phyloP scores from a whole-genome alignment of 2,113 vertebrate species.

The Podiceps cristatus region DNA sequence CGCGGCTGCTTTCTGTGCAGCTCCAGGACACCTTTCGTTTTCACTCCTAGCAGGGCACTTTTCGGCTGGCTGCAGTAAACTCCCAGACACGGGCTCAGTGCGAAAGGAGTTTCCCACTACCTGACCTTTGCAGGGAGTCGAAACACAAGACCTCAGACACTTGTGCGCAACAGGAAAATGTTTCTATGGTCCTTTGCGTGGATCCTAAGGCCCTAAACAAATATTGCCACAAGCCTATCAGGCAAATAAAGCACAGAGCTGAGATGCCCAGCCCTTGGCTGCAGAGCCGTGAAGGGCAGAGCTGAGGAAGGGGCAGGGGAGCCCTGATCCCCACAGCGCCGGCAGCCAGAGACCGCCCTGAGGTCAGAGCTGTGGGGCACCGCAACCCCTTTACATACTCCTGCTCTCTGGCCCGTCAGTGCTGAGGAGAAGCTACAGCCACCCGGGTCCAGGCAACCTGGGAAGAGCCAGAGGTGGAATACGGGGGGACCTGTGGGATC shows the following conservation, averaged over 20 bases:
- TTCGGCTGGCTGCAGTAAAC: background rate
- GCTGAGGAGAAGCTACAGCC: background rate
- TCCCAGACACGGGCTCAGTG: background rate
- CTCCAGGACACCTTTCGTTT: background rate
- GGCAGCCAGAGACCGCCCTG: background rate
- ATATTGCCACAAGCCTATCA: background rate
- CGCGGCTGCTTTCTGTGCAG: background rate
- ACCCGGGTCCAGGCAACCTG: rapidly evolving
- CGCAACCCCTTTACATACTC: rapidly evolving
- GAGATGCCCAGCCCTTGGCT: background rate
- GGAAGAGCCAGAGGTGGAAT: background rate
- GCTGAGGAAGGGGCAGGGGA: background rate
- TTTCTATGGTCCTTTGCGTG: background rate
- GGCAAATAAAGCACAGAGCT: background rate
- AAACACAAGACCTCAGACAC: background rate
- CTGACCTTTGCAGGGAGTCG: background rate
- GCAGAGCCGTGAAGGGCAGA: background rate
- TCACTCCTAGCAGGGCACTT: background rate
- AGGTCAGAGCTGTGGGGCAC: rapidly evolving
- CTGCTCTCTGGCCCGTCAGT: rapidly evolving
- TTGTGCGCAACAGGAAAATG: background rate
- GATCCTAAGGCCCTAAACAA: background rate
- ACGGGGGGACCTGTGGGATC: rapidly evolving
- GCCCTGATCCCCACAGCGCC: background rate
- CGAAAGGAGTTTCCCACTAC: background rate